A percentile compares a stretch with the other conserved stretches of the same genome.
phyloP scores from a whole-genome alignment of 2,113 vertebrate species.

The Corydoras maculifer region DNA sequence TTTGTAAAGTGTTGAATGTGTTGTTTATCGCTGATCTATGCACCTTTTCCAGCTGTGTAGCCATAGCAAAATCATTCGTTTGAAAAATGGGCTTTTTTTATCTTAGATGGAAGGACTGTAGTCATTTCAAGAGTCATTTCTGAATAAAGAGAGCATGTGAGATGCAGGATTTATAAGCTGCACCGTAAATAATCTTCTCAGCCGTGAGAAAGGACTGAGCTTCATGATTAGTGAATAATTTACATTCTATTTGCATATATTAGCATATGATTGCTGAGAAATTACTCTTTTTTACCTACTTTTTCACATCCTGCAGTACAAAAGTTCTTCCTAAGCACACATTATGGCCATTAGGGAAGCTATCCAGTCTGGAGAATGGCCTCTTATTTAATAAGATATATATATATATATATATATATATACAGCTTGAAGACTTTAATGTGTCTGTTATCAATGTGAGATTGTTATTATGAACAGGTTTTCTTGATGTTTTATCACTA shows the following conservation, averaged over 20 bases:
- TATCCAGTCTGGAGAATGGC: too few species aligned
- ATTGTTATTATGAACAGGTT: too few species aligned
- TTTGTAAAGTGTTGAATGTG: background rate
- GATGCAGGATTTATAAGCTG: slow-evolving; percentile 10
- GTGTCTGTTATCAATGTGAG: too few species aligned
- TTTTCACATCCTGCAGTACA: too few species aligned
- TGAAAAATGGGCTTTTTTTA: slow-evolving; percentile 5
- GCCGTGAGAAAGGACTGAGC: slow-evolving; percentile 7
- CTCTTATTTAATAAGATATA: too few species aligned
- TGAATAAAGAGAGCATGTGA: slow-evolving; percentile 17
- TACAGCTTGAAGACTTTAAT: too few species aligned
- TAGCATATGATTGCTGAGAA: slow-evolving; percentile 2
- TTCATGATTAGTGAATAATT: slow-evolving; percentile 40
- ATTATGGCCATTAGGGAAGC: too few species aligned
- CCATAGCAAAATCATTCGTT: slow-evolving; percentile 24
- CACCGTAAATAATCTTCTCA: slow-evolving; percentile 12
- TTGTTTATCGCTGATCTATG: background rate
- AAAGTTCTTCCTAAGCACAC: too few species aligned
- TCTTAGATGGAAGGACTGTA: background rate
- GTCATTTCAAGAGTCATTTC: slow-evolving; percentile 25
- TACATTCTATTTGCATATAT: slow-evolving; percentile 42
- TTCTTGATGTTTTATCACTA: too few species aligned
- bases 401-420: too few species aligned
- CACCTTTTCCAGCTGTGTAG: slow-evolving; percentile 30
- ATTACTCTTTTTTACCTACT: too few species aligned